Base-by-base conservation (phyloP, 2,888 invertebrate species). In the Apeira syringaria region DNA sequence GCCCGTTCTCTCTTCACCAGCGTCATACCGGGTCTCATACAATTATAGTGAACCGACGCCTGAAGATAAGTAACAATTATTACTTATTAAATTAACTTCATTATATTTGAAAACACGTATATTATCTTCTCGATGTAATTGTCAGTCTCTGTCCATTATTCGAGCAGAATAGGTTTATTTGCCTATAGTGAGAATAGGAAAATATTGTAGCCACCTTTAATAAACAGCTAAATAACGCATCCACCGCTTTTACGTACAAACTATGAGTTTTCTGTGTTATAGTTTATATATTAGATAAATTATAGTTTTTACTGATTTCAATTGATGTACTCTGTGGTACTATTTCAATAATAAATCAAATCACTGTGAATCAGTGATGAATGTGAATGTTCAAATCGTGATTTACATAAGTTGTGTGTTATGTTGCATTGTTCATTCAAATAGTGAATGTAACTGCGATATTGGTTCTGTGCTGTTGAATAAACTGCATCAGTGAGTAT, bases 21-120 rank as follows among this genome's bases (percentile, higher is more conserved):
- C 64, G 61, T 68, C 64, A 63, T 57, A 56, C 60, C 59, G 57
- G 55, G 52, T 40, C 43, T 56, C 49, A 62, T 54, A 54, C 59
- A 61, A 53, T 56, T 51, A 57, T 53, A 41, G 48, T 37, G 33
- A 49, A 50, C 52, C 42, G 43, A 41, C 38, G 33, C 46, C 35
- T 38, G 27, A 41, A 50, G 38, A 47, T 36, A 24, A n/a, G 30
- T 38, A 42, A 32, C 38, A 33, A 29, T 32, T 34, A 31, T 1
- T 31, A 37, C 37, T 41, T 39, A 48, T 31, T 44, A 33, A 35
- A 42, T 40, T 43, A 34, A 22, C 24, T 7, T 20, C 33, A 9
- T 17, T 24, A 30, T 27, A 27, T 37, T 44, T 25, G 31, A 15
- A 4, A 38, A 12, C 27, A 37, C 42, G 22, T 42, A 22, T 29